These are phyloP conservation scores for Argyresthia goedartella DNA, from an alignment of 2,888 invertebrate species.

Conservation along the genomic window DNA sequence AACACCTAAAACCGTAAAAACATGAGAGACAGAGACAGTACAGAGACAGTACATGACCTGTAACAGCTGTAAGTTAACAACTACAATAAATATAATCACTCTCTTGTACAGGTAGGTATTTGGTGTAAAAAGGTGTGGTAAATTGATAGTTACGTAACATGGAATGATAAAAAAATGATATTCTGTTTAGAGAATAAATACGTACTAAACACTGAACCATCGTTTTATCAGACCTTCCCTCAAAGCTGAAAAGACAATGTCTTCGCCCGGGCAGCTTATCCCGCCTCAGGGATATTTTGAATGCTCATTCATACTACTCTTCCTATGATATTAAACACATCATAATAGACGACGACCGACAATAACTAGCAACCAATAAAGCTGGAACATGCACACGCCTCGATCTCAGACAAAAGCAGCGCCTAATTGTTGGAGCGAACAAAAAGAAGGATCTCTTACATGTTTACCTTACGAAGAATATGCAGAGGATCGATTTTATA, in stretches of 20 bases:
- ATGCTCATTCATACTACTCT: slow-evolving; percentile 21
- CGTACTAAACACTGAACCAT: no score
- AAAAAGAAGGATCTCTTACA: slow-evolving; percentile 46
- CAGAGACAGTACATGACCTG: no score
- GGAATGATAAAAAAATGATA: no score
- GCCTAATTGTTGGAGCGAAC: slow-evolving; percentile 38
- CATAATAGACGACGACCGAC: slow-evolving; percentile 40
- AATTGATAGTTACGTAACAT: no score
- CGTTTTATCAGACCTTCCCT: no score
- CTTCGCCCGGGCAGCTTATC: slow-evolving; percentile 16
- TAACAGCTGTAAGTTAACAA: no score
- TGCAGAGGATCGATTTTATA: slow-evolving; percentile 43
- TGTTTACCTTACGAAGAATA: slow-evolving; percentile 51
- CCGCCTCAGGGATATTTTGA: slow-evolving; percentile 22
- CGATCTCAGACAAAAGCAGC: slow-evolving; percentile 27
- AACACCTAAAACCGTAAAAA: slow-evolving; percentile 31
- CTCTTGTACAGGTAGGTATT: no score
- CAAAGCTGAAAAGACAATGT: slow-evolving; percentile 30
- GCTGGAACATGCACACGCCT: slow-evolving; percentile 27
- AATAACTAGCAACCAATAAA: slow-evolving; percentile 35
- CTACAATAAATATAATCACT: no score
- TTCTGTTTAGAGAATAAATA: no score
- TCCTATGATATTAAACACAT: slow-evolving; percentile 41
- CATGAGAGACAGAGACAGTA: no score
- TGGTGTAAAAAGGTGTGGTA: no score